Base-by-base conservation (phyloP, 2,797 vertebrate species). In the Anniella stebbinsi region DNA sequence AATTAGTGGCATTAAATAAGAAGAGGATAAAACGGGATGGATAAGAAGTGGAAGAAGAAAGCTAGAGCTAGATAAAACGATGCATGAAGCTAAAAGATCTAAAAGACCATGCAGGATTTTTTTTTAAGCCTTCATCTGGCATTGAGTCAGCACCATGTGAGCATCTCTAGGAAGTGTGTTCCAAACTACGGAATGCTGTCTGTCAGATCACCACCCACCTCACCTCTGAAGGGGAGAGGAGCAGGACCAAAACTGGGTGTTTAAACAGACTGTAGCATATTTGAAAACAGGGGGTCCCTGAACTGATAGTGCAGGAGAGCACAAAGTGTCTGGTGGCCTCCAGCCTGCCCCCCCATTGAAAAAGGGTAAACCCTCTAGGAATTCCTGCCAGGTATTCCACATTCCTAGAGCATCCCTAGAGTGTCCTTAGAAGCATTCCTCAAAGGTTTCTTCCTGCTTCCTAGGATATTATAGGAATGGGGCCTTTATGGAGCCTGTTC, bases 1-100 rank as follows among this genome's bases (percentile, higher is more conserved):
- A 83, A 67, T 83, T 83, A 83, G 4, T 7, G 38, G 45, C 38
- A 83, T 83, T 83, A 83, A 83, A 83, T 66, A 83, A 67, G 81
- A 81, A 45, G 45, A 45, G 21, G 33, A 38, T 81, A 60, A 83
- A 83, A 60, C 63, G 67, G 66, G 81, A 66, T 28, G 36, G 8
- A 2, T 33, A 3, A 83, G 30, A 38, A 48, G 63, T 45, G 13
- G 69, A 13, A 5, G 30, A 70, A 30, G 78, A 80, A 80, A 80
- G 8, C 11, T 57, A 83, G 13, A 45, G 66, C 63, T 41, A 45
- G 38, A 83, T 69, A 83, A 66, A 67, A 83, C 10, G 66, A 83
- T 67, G 66, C 63, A 48, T 69, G 41, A 67, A 38, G 30, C 45
- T 41, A 83, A 83, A 83, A 45, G 63, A 83, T 45, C 41, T 83